Base-by-base conservation (phyloP, 2,797 vertebrate species). In the Taenioides sp. region DNA sequence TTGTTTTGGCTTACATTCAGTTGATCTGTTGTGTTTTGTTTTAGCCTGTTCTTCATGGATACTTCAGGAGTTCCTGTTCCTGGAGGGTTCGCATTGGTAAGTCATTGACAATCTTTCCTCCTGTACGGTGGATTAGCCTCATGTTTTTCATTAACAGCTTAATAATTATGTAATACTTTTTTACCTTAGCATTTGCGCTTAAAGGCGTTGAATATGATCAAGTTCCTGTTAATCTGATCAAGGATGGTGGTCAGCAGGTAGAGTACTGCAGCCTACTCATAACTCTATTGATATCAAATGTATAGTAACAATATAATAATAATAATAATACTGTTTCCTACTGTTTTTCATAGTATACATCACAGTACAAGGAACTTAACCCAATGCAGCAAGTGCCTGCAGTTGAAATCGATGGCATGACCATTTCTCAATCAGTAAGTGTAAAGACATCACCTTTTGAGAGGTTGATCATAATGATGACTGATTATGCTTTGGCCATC, bases 71-170 rank as follows among this genome's bases (percentile, higher is more conserved):
- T 75, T 99, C 98, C 76, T 99, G 98, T 79, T 95, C 97, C 16
- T 99, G 98, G 98, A 96, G 98, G 88, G 97, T 99, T 47, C 93
- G 98, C 82, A 98, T 97, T 0, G 98, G 98, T 99, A 93, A 96
- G 96, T 80, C 25, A 11, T 2, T 37, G 40, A 14, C 11, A 17
- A 10, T 22, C 4, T 25, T 0, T 73, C 5, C 58, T 61, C 27
- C 61, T 23, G 0, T 37, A 58, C 25, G 3, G 0, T 20, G 55
- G 6, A 28, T 5, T 59, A 27, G 25, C 2, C 17, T 23, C 6
- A 16, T 47, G 16, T 31, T 27, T 7, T 63, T 0, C 18, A 23
- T 47, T 47, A 47, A 47, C 43, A 47, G 43, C 16, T 16, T 52
- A 7, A 74, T 65, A 9, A 34, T 34, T 31, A 31, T 28, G 27